Percentiles rank a stretch among this genome's conserved stretches.
These are phyloP conservation scores for Nasonia vitripennis DNA, from an alignment of 1,140 invertebrate genomes.

Conservation along the genomic window DNA sequence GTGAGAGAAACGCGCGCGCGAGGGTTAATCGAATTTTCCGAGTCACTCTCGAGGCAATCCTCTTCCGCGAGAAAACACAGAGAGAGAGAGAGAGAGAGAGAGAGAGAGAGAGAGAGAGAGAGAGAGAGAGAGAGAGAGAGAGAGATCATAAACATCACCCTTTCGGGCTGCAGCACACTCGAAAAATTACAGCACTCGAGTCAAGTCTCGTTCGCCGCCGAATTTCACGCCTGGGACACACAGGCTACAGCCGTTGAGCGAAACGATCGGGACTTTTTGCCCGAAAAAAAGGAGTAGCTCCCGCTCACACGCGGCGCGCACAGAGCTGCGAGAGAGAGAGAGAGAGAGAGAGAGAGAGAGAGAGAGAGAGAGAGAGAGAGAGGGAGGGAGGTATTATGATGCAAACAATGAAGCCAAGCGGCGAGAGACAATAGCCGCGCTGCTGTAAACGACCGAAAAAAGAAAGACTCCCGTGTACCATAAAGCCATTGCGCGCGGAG, in stretches of 20 bases:
- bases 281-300: slow-evolving; percentile 25
- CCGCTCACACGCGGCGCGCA: background rate
- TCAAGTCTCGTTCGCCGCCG: background rate
- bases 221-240: slow-evolving; percentile 10
- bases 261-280: slow-evolving; percentile 7
- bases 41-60: background rate
- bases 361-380: too few relatives aligned
- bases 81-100: background rate
- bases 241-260: background rate
- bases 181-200: background rate
- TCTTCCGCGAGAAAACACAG: background rate
- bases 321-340: background rate
- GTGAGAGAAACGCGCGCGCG: too few relatives aligned
- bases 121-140: background rate
- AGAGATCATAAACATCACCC: slow-evolving; percentile 20
- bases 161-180: background rate
- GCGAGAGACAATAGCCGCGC: slow-evolving; percentile 29
- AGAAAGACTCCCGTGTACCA: background rate
- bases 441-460: background rate
- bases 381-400: slow-evolving; percentile 8
- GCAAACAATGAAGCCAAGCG: slow-evolving; percentile 39
- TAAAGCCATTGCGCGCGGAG: background rate
- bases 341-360: too few relatives aligned
- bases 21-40: slow-evolving; percentile 33
- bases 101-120: background rate